These are phyloP conservation scores for Allolobophora icterica DNA, from an alignment of 2,888 invertebrate species.

Conservation along the genomic window DNA sequence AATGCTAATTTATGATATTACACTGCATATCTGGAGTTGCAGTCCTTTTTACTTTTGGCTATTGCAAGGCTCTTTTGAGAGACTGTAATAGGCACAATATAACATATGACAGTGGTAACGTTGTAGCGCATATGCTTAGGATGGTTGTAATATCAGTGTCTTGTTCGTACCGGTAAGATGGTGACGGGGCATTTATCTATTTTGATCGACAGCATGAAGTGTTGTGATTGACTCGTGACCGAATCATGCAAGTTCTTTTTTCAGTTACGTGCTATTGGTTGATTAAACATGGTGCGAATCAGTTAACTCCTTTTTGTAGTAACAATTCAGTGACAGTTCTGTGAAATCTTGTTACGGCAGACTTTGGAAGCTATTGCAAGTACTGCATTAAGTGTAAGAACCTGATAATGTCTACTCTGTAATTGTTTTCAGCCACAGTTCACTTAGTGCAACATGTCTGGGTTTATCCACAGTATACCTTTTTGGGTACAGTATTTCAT, in stretches of 20 bases:
- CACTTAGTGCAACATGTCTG: too few relatives aligned
- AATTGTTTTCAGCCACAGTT: too few relatives aligned
- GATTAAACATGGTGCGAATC: too few relatives aligned
- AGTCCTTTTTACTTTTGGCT: not conserved
- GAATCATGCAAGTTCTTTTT: not conserved
- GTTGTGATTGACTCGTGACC: not conserved
- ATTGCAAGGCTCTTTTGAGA: not conserved
- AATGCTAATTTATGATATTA: conserved; percentile 17
- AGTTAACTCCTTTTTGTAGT: too few relatives aligned
- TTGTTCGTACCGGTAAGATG: not conserved
- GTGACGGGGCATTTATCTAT: not conserved
- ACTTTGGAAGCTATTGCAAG: too few relatives aligned
- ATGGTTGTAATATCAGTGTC: not conserved
- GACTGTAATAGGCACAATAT: not conserved
- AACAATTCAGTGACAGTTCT: too few relatives aligned
- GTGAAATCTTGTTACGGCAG: too few relatives aligned
- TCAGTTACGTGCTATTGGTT: too few relatives aligned
- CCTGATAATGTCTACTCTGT: too few relatives aligned
- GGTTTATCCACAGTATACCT: too few relatives aligned
- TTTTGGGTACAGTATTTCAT: not conserved
- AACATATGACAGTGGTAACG: not conserved
- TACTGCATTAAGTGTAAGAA: too few relatives aligned
- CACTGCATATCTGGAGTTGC: not conserved
- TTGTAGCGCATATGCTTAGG: not conserved
- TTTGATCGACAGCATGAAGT: not conserved